Evolutionary conservation across 35 echinoderm and acorn worm species (phyloP).

Genomic region (Hemicentrotus pulcherrimus): DNA sequence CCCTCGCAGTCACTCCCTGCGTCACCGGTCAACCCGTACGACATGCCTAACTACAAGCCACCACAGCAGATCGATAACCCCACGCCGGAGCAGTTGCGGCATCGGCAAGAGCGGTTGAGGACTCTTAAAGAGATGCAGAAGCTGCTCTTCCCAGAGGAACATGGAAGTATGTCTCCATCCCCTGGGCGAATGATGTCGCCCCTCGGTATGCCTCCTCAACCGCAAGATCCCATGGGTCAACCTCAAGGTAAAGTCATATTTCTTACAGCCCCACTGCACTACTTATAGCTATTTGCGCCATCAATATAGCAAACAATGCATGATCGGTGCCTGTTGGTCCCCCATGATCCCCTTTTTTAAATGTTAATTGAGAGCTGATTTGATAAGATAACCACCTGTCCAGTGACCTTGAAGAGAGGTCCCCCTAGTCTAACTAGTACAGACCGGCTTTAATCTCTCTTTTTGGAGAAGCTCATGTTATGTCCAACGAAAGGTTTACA

Average conservation of each 20-base stretch:
- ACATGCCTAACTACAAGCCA: conserved; percentile 73
- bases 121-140: conserved; percentile 94
- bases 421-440: too few species aligned
- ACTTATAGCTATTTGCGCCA: too few species aligned
- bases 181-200: conserved; percentile 88
- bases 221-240: conserved; percentile 67
- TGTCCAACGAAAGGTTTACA: too few species aligned
- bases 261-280: too few species aligned
- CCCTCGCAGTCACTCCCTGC: conserved; percentile 28
- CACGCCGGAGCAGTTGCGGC: conserved; percentile 93
- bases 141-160: conserved; percentile 89
- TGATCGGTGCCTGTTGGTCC: too few species aligned
- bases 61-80: conserved; percentile 88
- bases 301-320: too few species aligned
- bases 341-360: too few species aligned
- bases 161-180: conserved; percentile 69
- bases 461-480: too few species aligned
- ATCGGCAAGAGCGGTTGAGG: conserved; percentile 82
- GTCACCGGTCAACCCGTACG: conserved; percentile 58
- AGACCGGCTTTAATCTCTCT: too few species aligned
- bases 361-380: too few species aligned
- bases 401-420: too few species aligned
- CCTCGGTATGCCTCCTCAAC: conserved; percentile 67
- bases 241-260: conserved; percentile 52
- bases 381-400: too few species aligned